Percentiles rank a stretch among this genome's conserved stretches.
phyloP scores from a whole-genome alignment of 2,113 vertebrate genomes.

The Gymnocephalus cernua region DNA sequence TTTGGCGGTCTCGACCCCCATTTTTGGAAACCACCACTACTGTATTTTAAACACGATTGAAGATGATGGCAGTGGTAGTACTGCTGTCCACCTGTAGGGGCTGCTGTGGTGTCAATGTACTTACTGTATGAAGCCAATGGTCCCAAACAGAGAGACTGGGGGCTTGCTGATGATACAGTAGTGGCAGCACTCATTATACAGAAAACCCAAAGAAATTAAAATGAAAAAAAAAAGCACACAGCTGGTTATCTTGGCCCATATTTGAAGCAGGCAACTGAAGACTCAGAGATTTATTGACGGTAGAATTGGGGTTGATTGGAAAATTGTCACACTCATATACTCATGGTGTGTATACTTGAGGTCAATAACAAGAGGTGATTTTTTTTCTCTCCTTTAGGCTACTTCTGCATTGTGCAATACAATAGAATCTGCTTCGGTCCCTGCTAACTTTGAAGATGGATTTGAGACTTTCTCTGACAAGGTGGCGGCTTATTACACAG shows the following conservation, averaged over 20 bases:
- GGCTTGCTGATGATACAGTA: constrained; percentile 52
- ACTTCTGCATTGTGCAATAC: constrained; percentile 6
- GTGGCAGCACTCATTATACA: constrained; percentile 61
- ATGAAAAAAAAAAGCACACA: constrained; percentile 37
- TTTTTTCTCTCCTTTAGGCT: neutral
- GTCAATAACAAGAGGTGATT: constrained; percentile 40
- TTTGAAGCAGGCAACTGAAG: constrained; percentile 48
- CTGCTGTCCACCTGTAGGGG: constrained; percentile 58
- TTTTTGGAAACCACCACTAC: constrained; percentile 9
- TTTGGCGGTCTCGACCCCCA: neutral
- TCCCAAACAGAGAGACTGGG: constrained; percentile 27
- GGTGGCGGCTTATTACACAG: constrained; percentile 65
- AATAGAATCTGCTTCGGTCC: neutral
- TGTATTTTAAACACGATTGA: constrained; percentile 37
- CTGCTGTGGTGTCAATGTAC: constrained; percentile 69
- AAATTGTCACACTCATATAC: constrained; percentile 29
- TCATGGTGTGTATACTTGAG: neutral
- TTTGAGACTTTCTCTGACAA: constrained; percentile 59
- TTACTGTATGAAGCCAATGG: neutral
- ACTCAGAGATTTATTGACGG: constrained; percentile 28
- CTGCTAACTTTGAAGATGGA: constrained; percentile 53
- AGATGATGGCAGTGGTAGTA: constrained; percentile 2
- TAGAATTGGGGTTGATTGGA: constrained; percentile 36
- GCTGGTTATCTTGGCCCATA: constrained; percentile 63
- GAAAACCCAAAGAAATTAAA: constrained; percentile 48